Conservation (phyloP, 2,113 vertebrate genomes). For the human (Homo sapiens) region DNA sequence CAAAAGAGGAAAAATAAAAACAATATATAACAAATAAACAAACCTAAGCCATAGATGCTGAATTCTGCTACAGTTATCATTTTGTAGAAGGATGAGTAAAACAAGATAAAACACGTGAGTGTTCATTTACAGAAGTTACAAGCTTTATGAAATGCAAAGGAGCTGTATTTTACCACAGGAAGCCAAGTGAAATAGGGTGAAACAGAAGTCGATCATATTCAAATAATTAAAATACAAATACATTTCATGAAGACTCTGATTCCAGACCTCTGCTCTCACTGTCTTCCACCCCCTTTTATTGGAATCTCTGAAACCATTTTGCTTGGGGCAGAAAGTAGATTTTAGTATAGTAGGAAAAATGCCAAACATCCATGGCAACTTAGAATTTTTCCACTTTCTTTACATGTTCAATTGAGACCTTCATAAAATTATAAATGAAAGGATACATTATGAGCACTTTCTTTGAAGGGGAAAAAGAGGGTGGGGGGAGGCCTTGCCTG, state of each 20-base stretch:
- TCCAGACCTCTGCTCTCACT: background rate
- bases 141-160: background rate
- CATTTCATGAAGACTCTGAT: background rate
- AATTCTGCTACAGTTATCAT: too few relatives aligned
- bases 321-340: constrained; percentile 76
- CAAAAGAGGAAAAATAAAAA: background rate
- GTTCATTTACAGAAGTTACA: background rate
- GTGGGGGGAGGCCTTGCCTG: constrained; percentile 77
- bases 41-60: background rate
- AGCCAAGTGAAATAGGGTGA: background rate
- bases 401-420: constrained; percentile 84
- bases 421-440: constrained; percentile 86
- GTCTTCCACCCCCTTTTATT: constrained; percentile 55
- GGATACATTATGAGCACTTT: constrained; percentile 83
- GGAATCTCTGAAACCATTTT: constrained; percentile 78
- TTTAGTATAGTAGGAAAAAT: constrained; percentile 72
- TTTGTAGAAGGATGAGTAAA: background rate
- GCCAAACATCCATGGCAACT: constrained; percentile 80
- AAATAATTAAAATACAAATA: background rate
- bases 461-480: constrained; percentile 58
- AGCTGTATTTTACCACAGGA: background rate
- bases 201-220: background rate
- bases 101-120: rapidly evolving
- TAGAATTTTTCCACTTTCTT: constrained; percentile 85
- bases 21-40: background rate